Percentiles rank a stretch among this genome's conserved stretches.
Evolutionary conservation across 2,113 vertebrate genomes (phyloP).

Genomic region (Siphamia tubifer): DNA sequence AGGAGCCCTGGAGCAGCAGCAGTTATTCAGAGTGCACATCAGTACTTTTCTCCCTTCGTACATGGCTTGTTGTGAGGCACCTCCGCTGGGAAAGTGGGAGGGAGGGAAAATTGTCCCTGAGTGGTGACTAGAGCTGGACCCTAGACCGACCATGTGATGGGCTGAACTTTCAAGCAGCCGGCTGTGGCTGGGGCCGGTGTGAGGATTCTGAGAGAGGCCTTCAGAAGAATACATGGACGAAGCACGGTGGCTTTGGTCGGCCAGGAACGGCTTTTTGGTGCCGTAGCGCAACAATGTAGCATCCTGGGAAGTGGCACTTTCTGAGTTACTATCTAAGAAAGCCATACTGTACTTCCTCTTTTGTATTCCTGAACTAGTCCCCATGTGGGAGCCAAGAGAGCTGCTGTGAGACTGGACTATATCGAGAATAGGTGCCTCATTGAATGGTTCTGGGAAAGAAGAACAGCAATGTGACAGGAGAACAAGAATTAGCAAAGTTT

Average conservation of each 20-base stretch:
- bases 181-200: conserved; percentile 61
- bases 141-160: conserved; percentile 85
- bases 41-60: conserved; percentile 96
- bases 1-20: conserved; percentile 89
- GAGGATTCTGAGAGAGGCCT: conserved; percentile 81
- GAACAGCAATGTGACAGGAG: neutral
- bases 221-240: conserved; percentile 82
- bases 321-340: conserved; percentile 84
- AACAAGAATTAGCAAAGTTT: neutral
- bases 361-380: conserved; percentile 76
- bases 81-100: conserved; percentile 88
- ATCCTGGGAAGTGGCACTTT: conserved; percentile 83
- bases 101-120: conserved; percentile 91
- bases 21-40: conserved; percentile 98
- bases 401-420: conserved; percentile 88
- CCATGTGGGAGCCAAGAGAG: conserved; percentile 74
- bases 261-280: conserved; percentile 70
- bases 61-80: conserved; percentile 90
- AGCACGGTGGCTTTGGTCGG: conserved; percentile 81
- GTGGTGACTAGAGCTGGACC: conserved; percentile 81
- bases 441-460: conserved; percentile 86
- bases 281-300: conserved; percentile 72
- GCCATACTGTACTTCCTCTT: conserved; percentile 93
- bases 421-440: conserved; percentile 89
- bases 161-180: conserved; percentile 89